A percentile compares a stretch with the other conserved stretches of the same genome.
These are phyloP conservation scores for Idaea aversata DNA, from an alignment of 2,888 invertebrate genomes.

Conservation along the genomic window DNA sequence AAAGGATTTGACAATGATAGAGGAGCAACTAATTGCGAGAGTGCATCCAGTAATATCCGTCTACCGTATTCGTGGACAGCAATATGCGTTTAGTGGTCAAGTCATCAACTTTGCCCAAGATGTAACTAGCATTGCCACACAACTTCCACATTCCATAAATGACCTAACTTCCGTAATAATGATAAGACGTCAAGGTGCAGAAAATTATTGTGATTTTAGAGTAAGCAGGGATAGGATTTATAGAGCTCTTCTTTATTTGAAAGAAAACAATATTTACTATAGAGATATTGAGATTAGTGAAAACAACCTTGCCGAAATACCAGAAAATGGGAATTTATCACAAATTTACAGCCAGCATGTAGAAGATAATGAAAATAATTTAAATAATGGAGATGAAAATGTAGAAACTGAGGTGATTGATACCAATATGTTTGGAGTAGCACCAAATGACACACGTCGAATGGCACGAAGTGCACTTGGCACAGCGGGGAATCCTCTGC, in stretches of 20 bases:
- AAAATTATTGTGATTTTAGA: background rate
- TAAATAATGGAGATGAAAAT: background rate
- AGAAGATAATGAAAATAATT: background rate
- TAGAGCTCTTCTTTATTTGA: background rate
- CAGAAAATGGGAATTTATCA: background rate
- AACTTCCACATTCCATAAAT: background rate
- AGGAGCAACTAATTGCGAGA: too few relatives aligned
- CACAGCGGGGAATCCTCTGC: background rate
- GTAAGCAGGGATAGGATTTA: background rate
- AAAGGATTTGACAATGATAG: background rate
- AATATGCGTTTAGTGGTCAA: background rate
- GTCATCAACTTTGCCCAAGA: background rate
- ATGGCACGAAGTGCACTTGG: background rate
- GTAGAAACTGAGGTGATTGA: background rate
- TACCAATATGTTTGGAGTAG: background rate
- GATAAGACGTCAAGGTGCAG: background rate
- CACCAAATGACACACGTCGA: background rate
- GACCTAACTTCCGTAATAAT: background rate
- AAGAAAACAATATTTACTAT: background rate
- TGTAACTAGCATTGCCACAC: background rate
- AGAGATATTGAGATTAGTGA: conserved; percentile 2
- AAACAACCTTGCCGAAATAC: background rate
- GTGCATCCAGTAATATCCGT: background rate
- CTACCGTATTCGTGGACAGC: background rate
- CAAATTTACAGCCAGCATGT: background rate